phyloP scores from a whole-genome alignment of 64 coral and sea anemone genomes.

The Hydrozoanthus tunicans region DNA sequence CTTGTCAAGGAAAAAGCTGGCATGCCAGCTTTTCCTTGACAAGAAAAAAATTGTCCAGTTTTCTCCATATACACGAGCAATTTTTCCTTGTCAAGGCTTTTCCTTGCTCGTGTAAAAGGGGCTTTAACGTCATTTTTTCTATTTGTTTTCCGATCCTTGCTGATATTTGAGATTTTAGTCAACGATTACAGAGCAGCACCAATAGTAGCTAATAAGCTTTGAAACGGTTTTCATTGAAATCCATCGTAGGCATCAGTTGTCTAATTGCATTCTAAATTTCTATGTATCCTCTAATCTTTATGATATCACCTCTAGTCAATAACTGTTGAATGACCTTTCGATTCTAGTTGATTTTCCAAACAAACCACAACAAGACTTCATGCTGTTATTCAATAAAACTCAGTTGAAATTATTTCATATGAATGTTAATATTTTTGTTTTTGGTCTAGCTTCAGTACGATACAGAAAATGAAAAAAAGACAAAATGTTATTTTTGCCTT shows the following conservation, averaged over 20 bases:
- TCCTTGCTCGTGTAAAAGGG: not conserved
- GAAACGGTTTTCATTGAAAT: not conserved
- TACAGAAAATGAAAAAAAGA: not conserved
- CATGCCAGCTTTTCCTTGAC: no score
- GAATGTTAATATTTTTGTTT: constrained; percentile 6
- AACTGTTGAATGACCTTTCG: not conserved
- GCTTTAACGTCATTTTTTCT: not conserved
- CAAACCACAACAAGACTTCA: constrained; percentile 1
- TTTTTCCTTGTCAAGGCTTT: no score
- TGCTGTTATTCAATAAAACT: constrained; percentile 35
- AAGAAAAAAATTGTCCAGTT: no score
- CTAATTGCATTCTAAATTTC: not conserved
- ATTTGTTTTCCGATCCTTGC: not conserved
- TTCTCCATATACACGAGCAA: no score
- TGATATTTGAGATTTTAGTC: constrained; percentile 17
- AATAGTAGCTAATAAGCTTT: not conserved
- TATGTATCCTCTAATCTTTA: constrained; percentile 15
- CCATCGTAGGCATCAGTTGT: not conserved
- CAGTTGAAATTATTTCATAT: not conserved
- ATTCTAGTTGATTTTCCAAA: not conserved
- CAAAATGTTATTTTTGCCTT: not conserved
- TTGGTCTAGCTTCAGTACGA: not conserved
- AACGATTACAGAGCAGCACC: not conserved
- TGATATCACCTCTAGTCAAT: not conserved
- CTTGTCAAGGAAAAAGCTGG: no score